Percentiles rank a stretch among this genome's conserved stretches.
phyloP scores from a whole-genome alignment of 2,888 invertebrate species.

The Lasioglossum leucozonium region DNA sequence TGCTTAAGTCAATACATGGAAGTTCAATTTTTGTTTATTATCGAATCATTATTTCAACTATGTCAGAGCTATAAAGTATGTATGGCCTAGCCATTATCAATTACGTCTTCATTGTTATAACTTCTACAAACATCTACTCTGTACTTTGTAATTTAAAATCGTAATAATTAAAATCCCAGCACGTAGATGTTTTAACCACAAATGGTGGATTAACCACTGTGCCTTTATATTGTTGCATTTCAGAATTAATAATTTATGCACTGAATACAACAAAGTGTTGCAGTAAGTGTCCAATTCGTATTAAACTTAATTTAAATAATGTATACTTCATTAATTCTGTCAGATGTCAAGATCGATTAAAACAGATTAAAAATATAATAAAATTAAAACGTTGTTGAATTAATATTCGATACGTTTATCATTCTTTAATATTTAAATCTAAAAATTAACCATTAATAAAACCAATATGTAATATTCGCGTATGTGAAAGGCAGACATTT shows the following conservation, averaged over 20 bases:
- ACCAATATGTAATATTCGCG: background rate
- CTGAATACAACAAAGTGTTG: background rate
- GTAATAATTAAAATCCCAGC: conserved; percentile 18
- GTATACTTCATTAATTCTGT: background rate
- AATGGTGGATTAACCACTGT: background rate
- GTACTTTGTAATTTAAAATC: background rate
- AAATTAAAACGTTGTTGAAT: background rate
- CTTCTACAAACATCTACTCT: background rate
- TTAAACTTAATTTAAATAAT: background rate
- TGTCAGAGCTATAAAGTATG: background rate
- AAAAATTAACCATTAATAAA: background rate
- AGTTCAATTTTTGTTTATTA: background rate
- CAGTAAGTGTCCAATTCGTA: background rate
- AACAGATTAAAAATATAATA: background rate
- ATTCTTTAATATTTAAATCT: background rate
- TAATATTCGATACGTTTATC: background rate
- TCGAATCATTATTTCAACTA: background rate
- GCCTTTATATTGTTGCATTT: background rate
- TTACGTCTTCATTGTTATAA: background rate
- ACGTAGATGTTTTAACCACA: background rate
- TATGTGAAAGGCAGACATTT: background rate
- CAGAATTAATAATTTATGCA: background rate
- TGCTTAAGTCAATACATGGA: too few relatives aligned
- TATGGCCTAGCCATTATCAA: background rate
- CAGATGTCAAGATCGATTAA: background rate